These are phyloP conservation scores for Merluccius polli DNA, from an alignment of 2,797 vertebrate species.

Conservation along the genomic window DNA sequence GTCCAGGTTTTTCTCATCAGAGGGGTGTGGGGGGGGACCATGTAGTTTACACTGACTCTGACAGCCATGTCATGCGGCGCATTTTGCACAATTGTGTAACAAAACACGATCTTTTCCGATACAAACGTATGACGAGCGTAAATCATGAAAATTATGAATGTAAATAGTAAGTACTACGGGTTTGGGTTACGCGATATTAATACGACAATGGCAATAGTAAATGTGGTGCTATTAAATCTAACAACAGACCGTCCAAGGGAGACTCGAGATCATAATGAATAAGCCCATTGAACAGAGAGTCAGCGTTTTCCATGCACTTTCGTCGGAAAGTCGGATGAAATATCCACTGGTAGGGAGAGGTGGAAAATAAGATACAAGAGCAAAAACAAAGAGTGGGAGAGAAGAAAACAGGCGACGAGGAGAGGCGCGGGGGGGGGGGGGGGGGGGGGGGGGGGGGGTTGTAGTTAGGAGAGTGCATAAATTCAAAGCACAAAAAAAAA, in stretches of 20 bases:
- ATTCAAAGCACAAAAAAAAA: not conserved
- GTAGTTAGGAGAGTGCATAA: not conserved
- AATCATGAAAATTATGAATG: constrained; percentile 29
- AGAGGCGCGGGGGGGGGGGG: no score
- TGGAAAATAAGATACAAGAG: no score
- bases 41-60: constrained; percentile 46
- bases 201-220: not conserved
- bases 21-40: constrained; percentile 36
- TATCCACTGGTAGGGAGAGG: no score
- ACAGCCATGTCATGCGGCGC: constrained; percentile 55
- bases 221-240: not conserved
- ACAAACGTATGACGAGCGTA: constrained; percentile 34
- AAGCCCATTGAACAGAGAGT: not conserved
- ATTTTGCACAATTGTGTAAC: constrained; percentile 57
- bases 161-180: not conserved
- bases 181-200: not conserved
- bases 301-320: not conserved
- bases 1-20: constrained; percentile 65
- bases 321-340: not conserved
- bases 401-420: no score
- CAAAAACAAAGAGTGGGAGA: no score
- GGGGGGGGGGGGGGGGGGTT: no score
- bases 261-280: not conserved
- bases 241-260: not conserved
- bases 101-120: constrained; percentile 41